phyloP scores from a whole-genome alignment of 30 jellyfish, hydroid and myxozoan species.

The Sanderia malayensis region DNA sequence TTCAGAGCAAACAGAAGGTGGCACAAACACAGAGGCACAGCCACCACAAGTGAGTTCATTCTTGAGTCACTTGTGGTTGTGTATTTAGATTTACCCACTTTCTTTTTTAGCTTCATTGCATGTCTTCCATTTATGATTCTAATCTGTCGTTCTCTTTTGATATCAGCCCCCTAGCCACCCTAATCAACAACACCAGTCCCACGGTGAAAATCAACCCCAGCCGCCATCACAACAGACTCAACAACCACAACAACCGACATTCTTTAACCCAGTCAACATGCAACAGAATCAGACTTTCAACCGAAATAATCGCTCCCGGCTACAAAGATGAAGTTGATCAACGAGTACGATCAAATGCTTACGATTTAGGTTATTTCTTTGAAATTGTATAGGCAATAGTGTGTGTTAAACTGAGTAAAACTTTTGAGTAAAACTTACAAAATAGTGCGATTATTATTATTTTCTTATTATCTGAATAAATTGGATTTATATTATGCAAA shows the following conservation, averaged over 20 bases:
- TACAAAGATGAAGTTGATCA: constrained; percentile 23
- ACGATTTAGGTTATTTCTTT: no score
- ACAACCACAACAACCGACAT: constrained; percentile 24
- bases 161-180: neutral
- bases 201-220: constrained; percentile 7
- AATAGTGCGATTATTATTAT: no score
- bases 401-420: no score
- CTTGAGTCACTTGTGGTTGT: neutral
- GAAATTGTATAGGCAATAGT: no score
- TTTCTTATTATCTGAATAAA: no score
- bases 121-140: neutral
- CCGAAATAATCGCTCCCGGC: constrained; percentile 11
- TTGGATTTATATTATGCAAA: no score
- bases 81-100: neutral
- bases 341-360: no score
- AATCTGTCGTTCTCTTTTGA: neutral
- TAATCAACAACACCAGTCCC: constrained; percentile 13
- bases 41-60: neutral
- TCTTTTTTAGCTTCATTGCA: no score
- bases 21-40: neutral
- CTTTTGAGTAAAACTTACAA: no score
- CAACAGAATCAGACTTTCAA: constrained; percentile 21
- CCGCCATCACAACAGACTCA: constrained; percentile 11
- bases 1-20: neutral
- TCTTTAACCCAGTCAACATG: constrained; percentile 36